A percentile compares a stretch with the other conserved stretches of the same genome.
Conservation (phyloP, 2,797 vertebrate species). For the Notolabrus celidotus region DNA sequence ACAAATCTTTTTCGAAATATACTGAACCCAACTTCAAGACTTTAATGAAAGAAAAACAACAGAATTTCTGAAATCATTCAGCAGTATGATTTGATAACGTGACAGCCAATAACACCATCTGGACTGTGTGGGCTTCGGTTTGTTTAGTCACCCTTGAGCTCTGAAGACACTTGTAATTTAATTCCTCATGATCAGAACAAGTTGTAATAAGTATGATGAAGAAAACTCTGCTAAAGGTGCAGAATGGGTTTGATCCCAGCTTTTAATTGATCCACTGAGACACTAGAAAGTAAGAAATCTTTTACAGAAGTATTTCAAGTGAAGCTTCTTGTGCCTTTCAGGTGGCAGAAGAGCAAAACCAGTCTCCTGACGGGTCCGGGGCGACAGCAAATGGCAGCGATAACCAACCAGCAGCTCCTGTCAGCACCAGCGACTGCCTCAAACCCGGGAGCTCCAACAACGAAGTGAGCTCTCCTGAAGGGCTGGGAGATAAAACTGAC, state of each 20-base stretch:
- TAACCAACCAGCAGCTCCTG: conserved; percentile 36
- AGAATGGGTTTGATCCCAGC: neutral
- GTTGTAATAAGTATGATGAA: neutral
- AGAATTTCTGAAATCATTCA: neutral
- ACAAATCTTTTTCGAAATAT: too few relatives aligned
- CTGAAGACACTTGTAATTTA: neutral
- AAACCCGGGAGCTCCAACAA: conserved; percentile 26
- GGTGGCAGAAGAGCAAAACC: conserved; percentile 57
- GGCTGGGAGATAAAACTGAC: conserved; percentile 33
- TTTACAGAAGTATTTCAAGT: neutral
- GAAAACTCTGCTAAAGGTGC: neutral
- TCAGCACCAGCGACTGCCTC: conserved; percentile 31
- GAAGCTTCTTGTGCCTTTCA: conserved; percentile 29
- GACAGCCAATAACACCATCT: conserved; percentile 22
- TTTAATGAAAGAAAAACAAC: neutral
- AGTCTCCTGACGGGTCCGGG: conserved; percentile 40
- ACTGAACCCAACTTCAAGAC: too few relatives aligned
- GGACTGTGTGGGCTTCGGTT: conserved; percentile 17
- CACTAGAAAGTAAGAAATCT: neutral
- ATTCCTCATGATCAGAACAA: neutral
- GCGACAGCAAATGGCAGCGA: conserved; percentile 25
- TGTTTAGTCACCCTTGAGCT: conserved; percentile 6
- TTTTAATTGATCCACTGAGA: neutral
- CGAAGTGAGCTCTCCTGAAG: conserved; percentile 31
- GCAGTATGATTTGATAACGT: neutral